Percentiles rank a stretch among this genome's conserved stretches.
Evolutionary conservation across 2,797 vertebrate species (phyloP).

Genomic region (Amniataba percoides): DNA sequence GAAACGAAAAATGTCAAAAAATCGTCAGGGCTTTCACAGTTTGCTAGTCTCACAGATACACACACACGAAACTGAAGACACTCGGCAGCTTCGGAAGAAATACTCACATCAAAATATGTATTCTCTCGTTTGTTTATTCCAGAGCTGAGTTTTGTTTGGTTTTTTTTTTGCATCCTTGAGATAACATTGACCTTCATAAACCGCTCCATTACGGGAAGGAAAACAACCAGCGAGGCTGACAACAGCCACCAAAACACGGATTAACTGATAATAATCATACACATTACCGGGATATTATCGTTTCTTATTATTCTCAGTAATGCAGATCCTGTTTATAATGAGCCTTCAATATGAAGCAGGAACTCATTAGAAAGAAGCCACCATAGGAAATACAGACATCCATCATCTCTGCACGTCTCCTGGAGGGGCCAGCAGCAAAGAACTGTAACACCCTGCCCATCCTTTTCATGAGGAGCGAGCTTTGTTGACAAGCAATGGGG

Average conservation of each 20-base stretch:
- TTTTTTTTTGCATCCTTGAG: conserved; percentile 31
- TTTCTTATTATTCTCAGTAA: conserved; percentile 71
- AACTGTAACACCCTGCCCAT: conserved; percentile 63
- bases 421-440: conserved; percentile 58
- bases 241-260: conserved; percentile 50
- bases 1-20: conserved; percentile 40
- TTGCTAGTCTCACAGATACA: conserved; percentile 18
- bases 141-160: conserved; percentile 19
- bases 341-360: conserved; percentile 63
- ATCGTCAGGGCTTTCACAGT: conserved; percentile 36
- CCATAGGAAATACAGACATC: conserved; percentile 75
- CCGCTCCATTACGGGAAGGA: conserved; percentile 20
- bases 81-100: conserved; percentile 26
- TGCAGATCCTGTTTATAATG: conserved; percentile 62
- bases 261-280: conserved; percentile 68
- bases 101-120: conserved; percentile 31
- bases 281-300: conserved; percentile 68
- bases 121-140: conserved; percentile 21
- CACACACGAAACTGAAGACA: conserved; percentile 10
- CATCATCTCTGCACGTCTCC: conserved; percentile 74
- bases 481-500: conserved; percentile 78
- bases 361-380: conserved; percentile 78
- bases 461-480: conserved; percentile 65
- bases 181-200: conserved; percentile 48
- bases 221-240: conserved; percentile 45